These are phyloP conservation scores for Enteromius treurensis DNA, from an alignment of 2,797 vertebrate species.

Conservation along the genomic window DNA sequence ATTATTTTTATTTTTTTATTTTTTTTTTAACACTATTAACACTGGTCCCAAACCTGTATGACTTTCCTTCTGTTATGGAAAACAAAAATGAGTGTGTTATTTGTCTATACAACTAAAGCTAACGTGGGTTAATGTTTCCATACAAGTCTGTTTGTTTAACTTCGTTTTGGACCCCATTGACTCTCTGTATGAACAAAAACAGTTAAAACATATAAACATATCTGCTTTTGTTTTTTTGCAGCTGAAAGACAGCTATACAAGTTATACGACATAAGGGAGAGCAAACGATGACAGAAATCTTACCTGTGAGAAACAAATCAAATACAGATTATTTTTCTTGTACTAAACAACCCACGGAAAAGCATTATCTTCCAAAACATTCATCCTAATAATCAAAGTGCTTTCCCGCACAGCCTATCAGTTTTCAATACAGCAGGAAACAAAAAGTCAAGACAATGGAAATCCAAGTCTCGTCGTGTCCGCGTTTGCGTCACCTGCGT, in stretches of 20 bases:
- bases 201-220: neutral
- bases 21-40: neutral
- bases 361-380: slow-evolving; percentile 34
- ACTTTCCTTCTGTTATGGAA: neutral
- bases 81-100: neutral
- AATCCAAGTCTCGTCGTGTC: slow-evolving; percentile 68
- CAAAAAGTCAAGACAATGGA: slow-evolving; percentile 68
- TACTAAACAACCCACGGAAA: slow-evolving; percentile 22
- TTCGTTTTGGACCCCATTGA: neutral
- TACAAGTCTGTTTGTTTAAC: neutral
- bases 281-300: neutral
- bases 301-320: slow-evolving; percentile 16
- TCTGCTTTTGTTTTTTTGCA: neutral
- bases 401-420: slow-evolving; percentile 70
- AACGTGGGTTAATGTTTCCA: neutral
- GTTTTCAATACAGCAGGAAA: slow-evolving; percentile 60
- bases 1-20: neutral
- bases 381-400: slow-evolving; percentile 69
- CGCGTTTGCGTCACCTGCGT: slow-evolving; percentile 32
- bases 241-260: neutral
- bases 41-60: neutral
- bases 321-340: neutral
- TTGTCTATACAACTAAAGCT: neutral
- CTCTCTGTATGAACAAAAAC: neutral
- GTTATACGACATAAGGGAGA: neutral